A percentile compares a stretch with the other conserved stretches of the same genome.
phyloP scores from a whole-genome alignment of 2,888 invertebrate genomes.

The Hemicrepidius hirtus region DNA sequence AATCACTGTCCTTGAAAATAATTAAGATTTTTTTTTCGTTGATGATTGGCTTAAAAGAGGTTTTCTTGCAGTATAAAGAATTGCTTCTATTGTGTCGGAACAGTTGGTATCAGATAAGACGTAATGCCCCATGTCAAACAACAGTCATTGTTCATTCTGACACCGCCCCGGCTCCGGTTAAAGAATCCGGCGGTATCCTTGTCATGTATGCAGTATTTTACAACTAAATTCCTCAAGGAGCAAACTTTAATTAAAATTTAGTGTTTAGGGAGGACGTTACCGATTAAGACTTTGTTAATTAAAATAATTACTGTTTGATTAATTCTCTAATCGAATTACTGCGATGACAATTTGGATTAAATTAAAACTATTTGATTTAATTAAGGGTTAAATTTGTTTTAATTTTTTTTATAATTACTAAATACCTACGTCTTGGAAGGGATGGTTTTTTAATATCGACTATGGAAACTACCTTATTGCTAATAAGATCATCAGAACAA shows the following conservation, averaged over 20 bases:
- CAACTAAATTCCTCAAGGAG: constrained; percentile 2
- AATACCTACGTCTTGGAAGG: too few relatives aligned
- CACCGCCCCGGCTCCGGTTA: constrained; percentile 15
- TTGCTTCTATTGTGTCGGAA: constrained; percentile 46
- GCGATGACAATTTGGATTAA: too few relatives aligned
- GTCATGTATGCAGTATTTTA: constrained; percentile 11
- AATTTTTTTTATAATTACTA: too few relatives aligned
- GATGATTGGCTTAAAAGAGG: constrained; percentile 29
- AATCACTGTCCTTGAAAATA: background rate
- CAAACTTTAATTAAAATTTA: too few relatives aligned
- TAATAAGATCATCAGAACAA: constrained; percentile 16
- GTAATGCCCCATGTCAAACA: constrained; percentile 48
- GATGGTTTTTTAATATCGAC: background rate
- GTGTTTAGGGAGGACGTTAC: too few relatives aligned
- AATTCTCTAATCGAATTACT: too few relatives aligned
- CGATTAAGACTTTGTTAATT: too few relatives aligned
- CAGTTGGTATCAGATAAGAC: constrained; percentile 47
- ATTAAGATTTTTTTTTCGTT: constrained; percentile 24
- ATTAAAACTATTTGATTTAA: too few relatives aligned
- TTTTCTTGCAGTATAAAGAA: constrained; percentile 42
- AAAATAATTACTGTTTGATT: too few relatives aligned
- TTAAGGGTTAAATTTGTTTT: too few relatives aligned
- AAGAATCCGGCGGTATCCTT: constrained; percentile 1
- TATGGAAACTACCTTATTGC: constrained; percentile 3
- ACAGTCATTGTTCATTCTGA: constrained; percentile 42